Conservation (phyloP, 2,113 vertebrate species). For the Nanger granti region DNA sequence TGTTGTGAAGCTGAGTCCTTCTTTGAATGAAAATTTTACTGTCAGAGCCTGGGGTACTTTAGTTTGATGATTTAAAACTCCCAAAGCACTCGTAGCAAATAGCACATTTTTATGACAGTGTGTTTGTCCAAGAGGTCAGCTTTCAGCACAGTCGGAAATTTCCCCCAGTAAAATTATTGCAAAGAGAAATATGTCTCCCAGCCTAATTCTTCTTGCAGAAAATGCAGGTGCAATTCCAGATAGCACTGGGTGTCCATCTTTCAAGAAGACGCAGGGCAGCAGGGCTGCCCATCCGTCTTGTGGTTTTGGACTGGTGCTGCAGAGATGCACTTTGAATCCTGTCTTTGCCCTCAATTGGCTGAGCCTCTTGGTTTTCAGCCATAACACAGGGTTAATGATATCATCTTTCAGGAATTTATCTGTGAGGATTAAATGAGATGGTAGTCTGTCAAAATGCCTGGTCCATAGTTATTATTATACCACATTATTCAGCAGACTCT, state of each 20-base stretch:
- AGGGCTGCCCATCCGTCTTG: neutral
- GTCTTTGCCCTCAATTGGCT: neutral
- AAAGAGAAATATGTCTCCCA: conserved; percentile 62
- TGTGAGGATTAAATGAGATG: neutral
- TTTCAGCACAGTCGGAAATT: conserved; percentile 73
- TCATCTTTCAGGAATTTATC: neutral
- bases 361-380: neutral
- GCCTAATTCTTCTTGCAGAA: conserved; percentile 61
- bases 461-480: neutral
- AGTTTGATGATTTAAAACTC: conserved; percentile 86
- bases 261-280: neutral
- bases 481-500: neutral
- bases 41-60: conserved; percentile 80
- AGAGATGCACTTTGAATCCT: neutral
- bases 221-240: conserved; percentile 37
- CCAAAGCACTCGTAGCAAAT: conserved; percentile 78
- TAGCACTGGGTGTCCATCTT: neutral
- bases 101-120: conserved; percentile 78
- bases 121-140: conserved; percentile 87
- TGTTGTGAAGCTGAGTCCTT: conserved; percentile 85
- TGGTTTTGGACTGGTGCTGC: neutral
- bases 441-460: neutral
- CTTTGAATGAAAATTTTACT: conserved; percentile 86
- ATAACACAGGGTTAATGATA: neutral
- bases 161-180: conserved; percentile 76